A percentile compares a stretch with the other conserved stretches of the same genome.
Conservation (phyloP, 2,113 vertebrate genomes). For the Bujurquina vittata region DNA sequence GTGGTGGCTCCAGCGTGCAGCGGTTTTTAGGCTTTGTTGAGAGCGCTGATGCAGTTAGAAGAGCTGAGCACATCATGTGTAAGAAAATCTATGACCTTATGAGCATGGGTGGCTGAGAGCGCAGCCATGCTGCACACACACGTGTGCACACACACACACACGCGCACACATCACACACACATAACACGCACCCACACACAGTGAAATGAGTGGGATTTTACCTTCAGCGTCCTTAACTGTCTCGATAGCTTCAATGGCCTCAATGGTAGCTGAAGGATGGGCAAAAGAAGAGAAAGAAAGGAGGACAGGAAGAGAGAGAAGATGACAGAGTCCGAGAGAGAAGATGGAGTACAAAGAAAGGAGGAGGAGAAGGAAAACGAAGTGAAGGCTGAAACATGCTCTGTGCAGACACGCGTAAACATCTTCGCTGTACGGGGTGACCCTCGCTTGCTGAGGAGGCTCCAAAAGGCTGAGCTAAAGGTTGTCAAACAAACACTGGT, state of each 20-base stretch:
- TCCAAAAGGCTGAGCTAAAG: neutral
- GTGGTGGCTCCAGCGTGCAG: constrained; percentile 30
- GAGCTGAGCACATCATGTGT: constrained; percentile 66
- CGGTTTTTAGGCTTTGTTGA: constrained; percentile 30
- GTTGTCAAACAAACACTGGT: neutral
- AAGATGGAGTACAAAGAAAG: constrained; percentile 54
- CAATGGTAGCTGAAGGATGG: constrained; percentile 81
- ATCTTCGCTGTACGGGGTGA: constrained; percentile 10
- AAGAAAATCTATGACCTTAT: constrained; percentile 65
- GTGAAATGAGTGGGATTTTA: constrained; percentile 74
- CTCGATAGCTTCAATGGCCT: constrained; percentile 84
- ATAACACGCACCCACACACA: constrained; percentile 37
- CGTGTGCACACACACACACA: neutral
- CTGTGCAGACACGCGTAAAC: constrained; percentile 46
- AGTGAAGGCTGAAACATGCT: constrained; percentile 78
- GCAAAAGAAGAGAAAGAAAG: constrained; percentile 39
- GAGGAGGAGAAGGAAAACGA: constrained; percentile 51
- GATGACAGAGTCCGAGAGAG: constrained; percentile 46
- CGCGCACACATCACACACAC: neutral
- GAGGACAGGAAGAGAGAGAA: constrained; percentile 43
- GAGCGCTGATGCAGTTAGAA: constrained; percentile 57
- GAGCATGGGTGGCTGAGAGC: constrained; percentile 65
- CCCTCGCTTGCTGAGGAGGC: neutral
- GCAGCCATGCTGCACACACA: constrained; percentile 57
- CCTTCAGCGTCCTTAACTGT: constrained; percentile 82